Base-by-base conservation (phyloP, 2,113 vertebrate genomes). In the Micronycteris hirsuta region DNA sequence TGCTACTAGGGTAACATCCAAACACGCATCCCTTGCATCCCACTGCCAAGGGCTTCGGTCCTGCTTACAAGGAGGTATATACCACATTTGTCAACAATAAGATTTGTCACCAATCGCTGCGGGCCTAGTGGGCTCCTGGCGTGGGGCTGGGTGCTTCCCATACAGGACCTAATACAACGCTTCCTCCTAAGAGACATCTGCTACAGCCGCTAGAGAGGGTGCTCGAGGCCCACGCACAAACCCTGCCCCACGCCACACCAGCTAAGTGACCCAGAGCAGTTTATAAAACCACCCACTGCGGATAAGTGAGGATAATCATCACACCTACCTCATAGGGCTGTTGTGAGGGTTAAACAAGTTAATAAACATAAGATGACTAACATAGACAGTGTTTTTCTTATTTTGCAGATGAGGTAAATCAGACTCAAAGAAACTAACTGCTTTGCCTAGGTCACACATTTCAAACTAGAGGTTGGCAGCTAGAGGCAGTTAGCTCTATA, bases 291-390 rank as follows among this genome's bases (percentile, higher is more conserved):
- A 12, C 19, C 77, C 70, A 73, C 43, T 83, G 36, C 56, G 82
- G 56, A 8, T 33, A 80, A 96, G 15, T 68, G 92, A 83, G n/a
- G 63, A 54, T 67, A 89, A 89, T 71, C 56, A 38, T 10, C 15
- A 5, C 33, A 47, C 83, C 45, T 77, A 52, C 68, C 49, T 93
- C 77, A 36, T 13, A 16, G 63, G 28, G 77, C 43, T 67, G 67
- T 63, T 80, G 54, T 2, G 6, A 92, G 70, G 86, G 56, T 65
- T 65, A 52, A 61, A 65, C 1, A 56, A 67, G 61, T 86, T 84
- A 90, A 67, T 67, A 95, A 93, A 83, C 76, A 45, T 19, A 63
- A 47, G 56, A 82, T 61, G 61, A 94, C 81, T 67, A 36, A 88
- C 17, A 10, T 1, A 85, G 77, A 85, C 70, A 81, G 20, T 41